phyloP scores from a whole-genome alignment of 2,113 vertebrate species.

The Sporophila hypoxantha region DNA sequence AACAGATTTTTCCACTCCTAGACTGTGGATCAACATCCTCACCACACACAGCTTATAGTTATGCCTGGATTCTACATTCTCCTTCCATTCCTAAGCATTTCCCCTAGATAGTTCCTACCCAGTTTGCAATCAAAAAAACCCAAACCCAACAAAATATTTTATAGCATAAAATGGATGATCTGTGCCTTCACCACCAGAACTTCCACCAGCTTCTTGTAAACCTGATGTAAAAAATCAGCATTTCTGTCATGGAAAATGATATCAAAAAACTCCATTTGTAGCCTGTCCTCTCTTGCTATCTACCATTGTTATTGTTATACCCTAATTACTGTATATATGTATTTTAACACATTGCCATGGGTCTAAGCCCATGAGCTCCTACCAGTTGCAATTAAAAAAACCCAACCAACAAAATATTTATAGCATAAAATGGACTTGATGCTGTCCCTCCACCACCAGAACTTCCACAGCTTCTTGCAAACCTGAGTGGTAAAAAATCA shows the following conservation, averaged over 20 bases:
- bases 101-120: not conserved
- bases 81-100: not conserved
- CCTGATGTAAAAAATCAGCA: not conserved
- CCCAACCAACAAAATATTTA: too few relatives aligned
- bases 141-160: not conserved
- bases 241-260: not conserved
- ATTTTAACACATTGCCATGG: too few relatives aligned
- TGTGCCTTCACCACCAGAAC: not conserved
- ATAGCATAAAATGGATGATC: not conserved
- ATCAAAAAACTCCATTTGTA: not conserved
- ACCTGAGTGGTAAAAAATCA: too few relatives aligned
- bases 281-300: not conserved
- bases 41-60: not conserved
- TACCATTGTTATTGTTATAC: not conserved
- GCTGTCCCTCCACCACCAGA: too few relatives aligned
- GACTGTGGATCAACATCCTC: not conserved
- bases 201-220: not conserved
- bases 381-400: too few relatives aligned
- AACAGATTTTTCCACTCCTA: not conserved
- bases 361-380: too few relatives aligned
- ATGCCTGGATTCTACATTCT: not conserved
- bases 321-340: not conserved
- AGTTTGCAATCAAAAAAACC: not conserved
- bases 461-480: too few relatives aligned
- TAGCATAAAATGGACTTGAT: too few relatives aligned